Percentiles rank a stretch among this genome's conserved stretches.
Conservation (phyloP, 2,113 vertebrate genomes). For the Naja naja region DNA sequence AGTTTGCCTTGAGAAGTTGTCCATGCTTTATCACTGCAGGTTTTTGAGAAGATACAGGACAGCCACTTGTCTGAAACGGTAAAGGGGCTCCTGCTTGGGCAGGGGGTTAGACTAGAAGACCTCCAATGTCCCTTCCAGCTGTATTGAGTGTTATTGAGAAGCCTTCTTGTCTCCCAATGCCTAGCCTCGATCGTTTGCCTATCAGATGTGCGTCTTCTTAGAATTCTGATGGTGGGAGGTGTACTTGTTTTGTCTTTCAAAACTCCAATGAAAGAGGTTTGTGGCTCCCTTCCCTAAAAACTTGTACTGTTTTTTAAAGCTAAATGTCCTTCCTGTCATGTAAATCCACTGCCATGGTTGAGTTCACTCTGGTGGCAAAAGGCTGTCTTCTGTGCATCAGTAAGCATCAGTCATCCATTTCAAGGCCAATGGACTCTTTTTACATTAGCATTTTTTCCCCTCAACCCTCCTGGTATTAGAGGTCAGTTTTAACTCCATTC, state of each 20-base stretch:
- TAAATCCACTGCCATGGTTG: constrained; percentile 1
- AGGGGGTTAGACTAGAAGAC: no score
- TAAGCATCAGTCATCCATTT: constrained; percentile 5
- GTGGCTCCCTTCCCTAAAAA: neutral
- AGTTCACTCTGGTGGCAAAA: constrained; percentile 6
- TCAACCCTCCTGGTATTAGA: neutral
- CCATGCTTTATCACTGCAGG: no score
- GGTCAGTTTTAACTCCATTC: neutral
- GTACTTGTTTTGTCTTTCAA: neutral
- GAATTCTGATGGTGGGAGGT: neutral
- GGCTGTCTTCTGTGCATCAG: neutral
- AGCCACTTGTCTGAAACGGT: no score
- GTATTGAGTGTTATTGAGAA: no score
- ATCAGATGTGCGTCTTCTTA: neutral
- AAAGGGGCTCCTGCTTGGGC: no score
- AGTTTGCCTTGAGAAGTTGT: no score
- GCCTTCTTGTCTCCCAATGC: neutral
- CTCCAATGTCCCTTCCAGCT: no score
- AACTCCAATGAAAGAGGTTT: neutral
- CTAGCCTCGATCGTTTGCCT: neutral
- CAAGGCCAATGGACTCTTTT: neutral
- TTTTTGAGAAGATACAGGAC: no score
- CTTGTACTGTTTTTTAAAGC: neutral
- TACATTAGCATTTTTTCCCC: neutral
- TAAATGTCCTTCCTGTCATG: neutral